A percentile compares a stretch with the other conserved stretches of the same genome.
These are phyloP conservation scores for Micromussa lordhowensis DNA, from an alignment of 92 coral and sea anemone species.

Conservation along the genomic window DNA sequence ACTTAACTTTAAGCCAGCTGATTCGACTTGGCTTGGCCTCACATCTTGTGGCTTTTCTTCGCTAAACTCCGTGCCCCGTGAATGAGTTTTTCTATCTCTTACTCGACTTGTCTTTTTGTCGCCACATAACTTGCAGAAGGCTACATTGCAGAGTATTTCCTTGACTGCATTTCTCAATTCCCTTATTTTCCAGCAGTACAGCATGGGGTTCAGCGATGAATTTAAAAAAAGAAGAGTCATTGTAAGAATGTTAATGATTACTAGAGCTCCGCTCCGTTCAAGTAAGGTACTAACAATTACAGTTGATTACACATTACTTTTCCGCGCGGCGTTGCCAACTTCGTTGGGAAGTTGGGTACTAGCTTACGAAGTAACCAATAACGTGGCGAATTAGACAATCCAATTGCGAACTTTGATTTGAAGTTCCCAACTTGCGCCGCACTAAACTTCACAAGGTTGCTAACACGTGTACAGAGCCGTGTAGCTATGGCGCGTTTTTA, in stretches of 20 bases:
- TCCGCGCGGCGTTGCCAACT: too few relatives aligned
- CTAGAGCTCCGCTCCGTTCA: background rate
- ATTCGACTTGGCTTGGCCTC: background rate
- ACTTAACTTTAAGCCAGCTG: background rate
- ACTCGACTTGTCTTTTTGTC: background rate
- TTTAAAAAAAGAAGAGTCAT: background rate
- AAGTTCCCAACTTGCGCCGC: too few relatives aligned
- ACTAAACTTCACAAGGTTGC: too few relatives aligned
- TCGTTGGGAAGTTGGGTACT: too few relatives aligned
- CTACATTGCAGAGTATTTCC: background rate
- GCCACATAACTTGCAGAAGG: background rate
- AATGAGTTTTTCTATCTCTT: too few relatives aligned
- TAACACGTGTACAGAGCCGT: too few relatives aligned
- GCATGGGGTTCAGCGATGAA: background rate
- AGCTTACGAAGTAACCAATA: too few relatives aligned
- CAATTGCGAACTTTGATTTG: too few relatives aligned
- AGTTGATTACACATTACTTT: too few relatives aligned
- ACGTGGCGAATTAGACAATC: too few relatives aligned
- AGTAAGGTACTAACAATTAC: background rate
- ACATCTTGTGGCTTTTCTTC: background rate
- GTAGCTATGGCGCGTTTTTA: too few relatives aligned
- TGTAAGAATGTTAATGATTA: background rate
- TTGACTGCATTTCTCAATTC: background rate
- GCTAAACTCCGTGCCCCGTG: too few relatives aligned
- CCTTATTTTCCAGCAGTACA: background rate